Evolutionary conservation across 53 echinoderm and acorn worm genomes (phyloP).

Genomic region (Arbacia lixula): DNA sequence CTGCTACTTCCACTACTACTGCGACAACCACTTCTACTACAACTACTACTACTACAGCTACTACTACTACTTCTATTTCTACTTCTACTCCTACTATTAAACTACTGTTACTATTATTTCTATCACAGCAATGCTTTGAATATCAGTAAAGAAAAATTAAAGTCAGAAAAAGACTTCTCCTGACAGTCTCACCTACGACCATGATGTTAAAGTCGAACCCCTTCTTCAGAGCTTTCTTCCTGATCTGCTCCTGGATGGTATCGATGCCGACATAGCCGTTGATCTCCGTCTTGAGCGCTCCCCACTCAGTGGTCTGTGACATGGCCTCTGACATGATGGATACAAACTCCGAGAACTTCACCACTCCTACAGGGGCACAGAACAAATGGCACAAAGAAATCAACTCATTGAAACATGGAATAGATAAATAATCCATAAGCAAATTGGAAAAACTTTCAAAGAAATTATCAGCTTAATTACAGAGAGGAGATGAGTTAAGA

Average conservation of each 20-base stretch:
- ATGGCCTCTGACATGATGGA: slow-evolving; percentile 96
- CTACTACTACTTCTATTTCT: too few relatives aligned
- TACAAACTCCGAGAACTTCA: slow-evolving; percentile 85
- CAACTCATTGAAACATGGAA: not conserved
- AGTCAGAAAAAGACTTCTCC: not conserved
- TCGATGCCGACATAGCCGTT: slow-evolving; percentile 98
- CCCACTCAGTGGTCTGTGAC: slow-evolving; percentile 95
- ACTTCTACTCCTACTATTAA: too few relatives aligned
- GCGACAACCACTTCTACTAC: too few relatives aligned
- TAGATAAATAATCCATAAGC: too few relatives aligned
- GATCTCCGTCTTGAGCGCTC: slow-evolving; percentile 94
- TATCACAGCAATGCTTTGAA: not conserved
- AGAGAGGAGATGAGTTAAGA: too few relatives aligned
- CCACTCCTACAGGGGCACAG: slow-evolving; percentile 69
- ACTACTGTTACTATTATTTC: not conserved
- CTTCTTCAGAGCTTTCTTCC: slow-evolving; percentile 96
- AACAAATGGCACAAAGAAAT: too few relatives aligned
- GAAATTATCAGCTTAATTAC: too few relatives aligned
- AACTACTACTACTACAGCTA: not conserved
- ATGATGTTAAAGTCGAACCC: slow-evolving; percentile 99
- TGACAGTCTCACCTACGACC: slow-evolving; percentile 86
- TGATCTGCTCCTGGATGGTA: slow-evolving; percentile 98
- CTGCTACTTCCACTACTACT: too few relatives aligned
- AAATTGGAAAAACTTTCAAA: too few relatives aligned
- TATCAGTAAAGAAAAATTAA: not conserved